Evolutionary conservation across 2,888 invertebrate genomes (phyloP), one percentile per base, ranked within the genome.

Genomic region (Hirtodrosophila alboralis): DNA sequence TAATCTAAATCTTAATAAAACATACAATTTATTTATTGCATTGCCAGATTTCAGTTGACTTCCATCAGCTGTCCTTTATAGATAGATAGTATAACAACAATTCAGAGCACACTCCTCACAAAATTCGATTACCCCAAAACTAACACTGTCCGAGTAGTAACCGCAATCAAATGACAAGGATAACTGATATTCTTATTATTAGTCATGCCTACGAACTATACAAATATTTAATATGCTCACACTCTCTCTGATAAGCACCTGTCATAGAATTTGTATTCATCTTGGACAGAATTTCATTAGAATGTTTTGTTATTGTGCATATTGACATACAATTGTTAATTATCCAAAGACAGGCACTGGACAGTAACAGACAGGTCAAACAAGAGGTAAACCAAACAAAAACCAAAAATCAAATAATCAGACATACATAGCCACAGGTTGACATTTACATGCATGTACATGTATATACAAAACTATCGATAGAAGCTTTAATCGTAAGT

Each of bases 321-420:
- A 81, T 80, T 80, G 75, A 63, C 80, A 53, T 31, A 59, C 56
- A 56, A 58, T 70, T 80, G 75, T 77, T 80, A 80, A 80, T 83
- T 72, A 72, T 48, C 57, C 41, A 26, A 49, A 38, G 33, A 62
- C 34, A 27, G 40, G 12, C 18, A 27, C 8, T 5, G 31, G 13
- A 16, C 1, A 13, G 18, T 23, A 26, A 37, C 30, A 36, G 26
- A 14, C 9, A 14, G 18, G 23, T 23, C n/a, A 2, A 23, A 23
- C 23, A 47, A 10, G 26, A 31, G 16, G 34, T 14, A 37, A 10
- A 12, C 26, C 12, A 47, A 40, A 31, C 54, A 36, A 33, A 40
- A 54, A n/a, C n/a, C n/a, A 38, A 44, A 47, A 41, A 34, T 14
- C 56, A 54, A 57, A 54, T 45, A 51, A 33, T 8, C 60, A 49